A percentile compares a stretch with the other conserved stretches of the same genome.
These are phyloP conservation scores for Scarus forsteni DNA, from an alignment of 2,797 vertebrate species.

Conservation along the genomic window DNA sequence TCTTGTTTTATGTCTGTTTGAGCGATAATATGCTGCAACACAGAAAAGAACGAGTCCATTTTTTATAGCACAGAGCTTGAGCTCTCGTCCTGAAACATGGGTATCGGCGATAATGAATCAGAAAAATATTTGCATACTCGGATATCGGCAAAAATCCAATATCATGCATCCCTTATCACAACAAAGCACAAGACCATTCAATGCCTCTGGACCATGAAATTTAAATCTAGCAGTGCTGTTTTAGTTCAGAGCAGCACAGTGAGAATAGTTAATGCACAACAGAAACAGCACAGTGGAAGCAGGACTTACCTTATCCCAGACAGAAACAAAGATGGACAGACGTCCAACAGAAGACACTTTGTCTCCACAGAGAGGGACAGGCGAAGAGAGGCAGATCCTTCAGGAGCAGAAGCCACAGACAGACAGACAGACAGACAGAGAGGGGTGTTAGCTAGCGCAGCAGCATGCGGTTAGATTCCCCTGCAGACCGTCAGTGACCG, in stretches of 20 bases:
- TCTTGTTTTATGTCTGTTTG: no score
- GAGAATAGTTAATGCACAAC: neutral
- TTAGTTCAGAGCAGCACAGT: neutral
- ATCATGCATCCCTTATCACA: no score
- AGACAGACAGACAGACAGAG: conserved; percentile 48
- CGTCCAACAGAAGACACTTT: conserved; percentile 64
- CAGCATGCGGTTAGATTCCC: conserved; percentile 51
- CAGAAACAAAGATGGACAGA: conserved; percentile 71
- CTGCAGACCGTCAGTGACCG: neutral
- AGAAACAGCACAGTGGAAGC: neutral
- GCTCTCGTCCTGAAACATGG: no score
- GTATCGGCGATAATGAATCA: no score
- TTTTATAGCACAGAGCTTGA: no score
- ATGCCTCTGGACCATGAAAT: neutral
- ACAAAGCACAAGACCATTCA: no score
- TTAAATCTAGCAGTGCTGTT: neutral
- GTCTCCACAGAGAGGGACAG: conserved; percentile 35
- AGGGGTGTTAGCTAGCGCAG: conserved; percentile 57
- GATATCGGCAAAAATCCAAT: no score
- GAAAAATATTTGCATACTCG: no score
- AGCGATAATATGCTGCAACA: no score
- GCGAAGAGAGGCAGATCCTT: conserved; percentile 21
- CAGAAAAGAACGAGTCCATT: no score
- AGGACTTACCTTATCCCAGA: conserved; percentile 72
- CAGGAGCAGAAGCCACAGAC: conserved; percentile 17